These are phyloP conservation scores for Lates japonicus DNA, from an alignment of 2,797 vertebrate species.

Conservation along the genomic window DNA sequence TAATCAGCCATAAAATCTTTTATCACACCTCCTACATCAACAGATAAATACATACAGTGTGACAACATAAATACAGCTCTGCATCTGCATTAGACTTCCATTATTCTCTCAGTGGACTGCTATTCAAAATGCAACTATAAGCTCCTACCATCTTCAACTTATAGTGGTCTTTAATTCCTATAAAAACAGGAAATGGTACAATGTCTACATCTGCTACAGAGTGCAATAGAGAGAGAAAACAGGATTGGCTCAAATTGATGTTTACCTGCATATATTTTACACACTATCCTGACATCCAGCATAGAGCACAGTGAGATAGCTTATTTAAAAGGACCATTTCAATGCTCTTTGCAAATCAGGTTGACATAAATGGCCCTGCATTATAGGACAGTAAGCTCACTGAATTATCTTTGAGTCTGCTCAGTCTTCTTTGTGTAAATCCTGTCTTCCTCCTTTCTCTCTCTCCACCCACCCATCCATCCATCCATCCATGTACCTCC, in stretches of 20 bases:
- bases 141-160: conserved; percentile 22
- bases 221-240: background rate
- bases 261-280: conserved; percentile 22
- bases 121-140: conserved; percentile 47
- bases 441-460: background rate
- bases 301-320: background rate
- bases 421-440: conserved; percentile 32
- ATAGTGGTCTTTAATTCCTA: conserved; percentile 1
- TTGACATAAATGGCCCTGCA: conserved; percentile 27
- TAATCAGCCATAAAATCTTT: conserved; percentile 73
- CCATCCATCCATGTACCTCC: conserved; percentile 9
- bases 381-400: conserved; percentile 24
- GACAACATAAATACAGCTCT: conserved; percentile 62
- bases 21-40: conserved; percentile 69
- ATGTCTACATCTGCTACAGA: conserved; percentile 15
- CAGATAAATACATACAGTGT: conserved; percentile 54
- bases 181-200: background rate
- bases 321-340: conserved; percentile 24
- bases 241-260: conserved; percentile 13
- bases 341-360: conserved; percentile 30
- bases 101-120: conserved; percentile 34
- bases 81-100: conserved; percentile 27
- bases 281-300: background rate
- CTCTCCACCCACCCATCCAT: background rate
- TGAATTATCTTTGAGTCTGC: conserved; percentile 28